phyloP scores from a whole-genome alignment of 2,888 invertebrate species.

The Pandemis heparana region DNA sequence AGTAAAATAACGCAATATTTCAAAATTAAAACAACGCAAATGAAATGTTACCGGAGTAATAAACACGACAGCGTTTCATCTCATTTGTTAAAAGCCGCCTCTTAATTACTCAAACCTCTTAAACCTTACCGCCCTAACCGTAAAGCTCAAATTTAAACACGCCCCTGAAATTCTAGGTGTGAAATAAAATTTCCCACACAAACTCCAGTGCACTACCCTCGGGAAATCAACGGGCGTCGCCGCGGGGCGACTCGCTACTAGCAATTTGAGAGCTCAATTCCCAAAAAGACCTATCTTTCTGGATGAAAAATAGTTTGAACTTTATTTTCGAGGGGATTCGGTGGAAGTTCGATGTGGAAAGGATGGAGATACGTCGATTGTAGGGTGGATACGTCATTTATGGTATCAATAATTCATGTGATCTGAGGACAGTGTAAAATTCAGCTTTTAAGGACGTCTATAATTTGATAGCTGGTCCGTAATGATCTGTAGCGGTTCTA shows the following conservation, averaged over 20 bases:
- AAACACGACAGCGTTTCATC: background rate
- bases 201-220: slow-evolving; percentile 17
- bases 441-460: slow-evolving; percentile 11
- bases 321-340: background rate
- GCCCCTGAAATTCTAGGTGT: background rate
- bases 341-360: background rate
- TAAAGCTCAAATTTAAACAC: background rate
- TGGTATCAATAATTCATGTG: slow-evolving; percentile 26
- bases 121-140: background rate
- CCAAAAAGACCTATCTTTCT: background rate
- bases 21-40: background rate
- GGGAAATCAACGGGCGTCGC: slow-evolving; percentile 34
- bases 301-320: background rate
- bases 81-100: background rate
- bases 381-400: background rate
- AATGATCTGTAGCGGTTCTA: background rate
- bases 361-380: too few species aligned
- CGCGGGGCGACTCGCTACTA: background rate
- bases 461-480: slow-evolving; percentile 7
- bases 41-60: background rate
- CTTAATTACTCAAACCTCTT: background rate
- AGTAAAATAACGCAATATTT: background rate
- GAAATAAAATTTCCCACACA: slow-evolving; percentile 31
- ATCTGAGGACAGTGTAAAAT: slow-evolving; percentile 5
- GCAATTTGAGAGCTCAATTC: background rate